Percentiles rank a stretch among this genome's conserved stretches.
phyloP scores from a whole-genome alignment of 2,888 invertebrate species.

The Pantelozetes paolii region DNA sequence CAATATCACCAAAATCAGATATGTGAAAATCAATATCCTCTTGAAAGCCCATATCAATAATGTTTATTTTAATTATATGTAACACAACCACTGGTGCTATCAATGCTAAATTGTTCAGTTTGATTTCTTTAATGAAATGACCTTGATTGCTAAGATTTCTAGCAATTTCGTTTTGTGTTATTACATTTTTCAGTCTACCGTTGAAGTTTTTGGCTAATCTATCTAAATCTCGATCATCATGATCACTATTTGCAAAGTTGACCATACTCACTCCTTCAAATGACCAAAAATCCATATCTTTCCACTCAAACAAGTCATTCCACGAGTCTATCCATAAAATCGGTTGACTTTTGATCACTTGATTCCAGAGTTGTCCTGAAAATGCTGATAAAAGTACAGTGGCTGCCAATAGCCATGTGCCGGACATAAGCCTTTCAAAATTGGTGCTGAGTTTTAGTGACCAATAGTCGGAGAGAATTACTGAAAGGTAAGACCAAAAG shows the following conservation, averaged over 20 bases:
- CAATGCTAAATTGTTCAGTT: no score
- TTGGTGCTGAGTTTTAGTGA: background rate
- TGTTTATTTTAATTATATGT: background rate
- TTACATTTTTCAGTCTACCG: no score
- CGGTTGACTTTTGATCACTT: background rate
- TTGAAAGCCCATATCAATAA: background rate
- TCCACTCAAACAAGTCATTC: background rate
- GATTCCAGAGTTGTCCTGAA: background rate
- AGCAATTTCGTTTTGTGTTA: no score
- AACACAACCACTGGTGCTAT: no score
- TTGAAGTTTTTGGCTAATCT: no score
- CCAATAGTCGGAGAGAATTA: constrained; percentile 9
- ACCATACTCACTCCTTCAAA: no score
- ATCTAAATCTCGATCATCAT: no score
- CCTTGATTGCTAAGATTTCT: no score
- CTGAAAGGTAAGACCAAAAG: background rate
- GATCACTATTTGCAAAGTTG: no score
- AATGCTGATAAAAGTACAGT: background rate
- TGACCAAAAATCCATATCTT: background rate
- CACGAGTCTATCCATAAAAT: background rate
- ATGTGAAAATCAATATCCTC: constrained; percentile 6
- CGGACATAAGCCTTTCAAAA: background rate
- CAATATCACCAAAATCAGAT: background rate
- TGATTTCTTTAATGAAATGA: no score
- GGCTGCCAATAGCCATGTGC: no score